Base-by-base conservation (phyloP, 2,113 vertebrate species). In the Actinemys pallida region DNA sequence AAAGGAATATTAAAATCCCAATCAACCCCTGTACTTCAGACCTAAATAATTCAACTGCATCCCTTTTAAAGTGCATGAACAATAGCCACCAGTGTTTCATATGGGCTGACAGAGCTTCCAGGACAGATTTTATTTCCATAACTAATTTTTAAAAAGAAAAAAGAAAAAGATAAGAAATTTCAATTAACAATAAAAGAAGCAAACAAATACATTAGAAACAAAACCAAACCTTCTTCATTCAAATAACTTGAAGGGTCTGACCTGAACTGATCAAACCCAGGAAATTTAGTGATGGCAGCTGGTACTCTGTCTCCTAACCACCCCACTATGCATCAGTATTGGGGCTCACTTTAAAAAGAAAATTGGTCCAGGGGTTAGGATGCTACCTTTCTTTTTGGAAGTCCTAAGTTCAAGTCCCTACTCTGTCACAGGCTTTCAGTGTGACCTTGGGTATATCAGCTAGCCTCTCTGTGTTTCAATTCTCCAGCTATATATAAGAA, bases 41-140 rank as follows among this genome's bases (percentile, higher is more conserved):
- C 25, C 56, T 57, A 27, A 57, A 57, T 57, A 57, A 57, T 57
- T 27, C 56, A 29, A 62, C 57, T 59, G 25, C 57, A 29, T 59
- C 25, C 25, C 57, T 62, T 59, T 62, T 62, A 62, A 5, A 62
- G 57, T 14, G 27, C 27, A 31, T 42, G 5, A 65, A 92, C 57
- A 54, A 42, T 69, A 42, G 31, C 47, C n/a, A 29, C 20, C n/a
- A 10, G 57, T n/a, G 14, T 75, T 93, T 89, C 88, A 75, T 10
- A 19, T 4, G 35, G 16, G 49, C 59, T 24, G 57, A 52, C 45
- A 5, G 13, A 35, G 13, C 59, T 52, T 10, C 59, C 91, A 93
- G 59, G 31, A 84, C n/a, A 86, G 76, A 49, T 42, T 94, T 87
- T 87, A 47, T 45, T 76, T 95, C 54, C 42, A 76, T 69, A 50